Evolutionary conservation across 37 sponge, comb jelly and placozoan genomes (phyloP).

Genomic region (Geodia barretti): DNA sequence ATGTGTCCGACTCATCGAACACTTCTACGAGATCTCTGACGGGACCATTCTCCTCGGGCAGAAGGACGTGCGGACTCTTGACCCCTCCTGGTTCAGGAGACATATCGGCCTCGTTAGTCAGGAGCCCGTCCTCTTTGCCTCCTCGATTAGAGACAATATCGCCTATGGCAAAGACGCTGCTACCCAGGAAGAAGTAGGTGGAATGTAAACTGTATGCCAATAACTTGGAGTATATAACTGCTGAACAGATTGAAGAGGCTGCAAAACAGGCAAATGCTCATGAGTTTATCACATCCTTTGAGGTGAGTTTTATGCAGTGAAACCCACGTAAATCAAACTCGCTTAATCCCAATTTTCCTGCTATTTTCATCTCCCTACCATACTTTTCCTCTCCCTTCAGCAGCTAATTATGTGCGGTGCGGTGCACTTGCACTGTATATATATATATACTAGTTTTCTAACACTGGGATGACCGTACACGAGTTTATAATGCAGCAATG

Average conservation of each 20-base stretch:
- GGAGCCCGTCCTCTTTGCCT: constrained; percentile 88
- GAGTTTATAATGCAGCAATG: too few species aligned
- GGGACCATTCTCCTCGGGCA: constrained; percentile 66
- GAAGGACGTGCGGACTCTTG: constrained; percentile 54
- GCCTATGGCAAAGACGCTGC: constrained; percentile 71
- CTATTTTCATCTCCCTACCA: too few species aligned
- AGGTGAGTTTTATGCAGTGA: constrained; percentile 33
- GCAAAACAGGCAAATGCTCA: constrained; percentile 87
- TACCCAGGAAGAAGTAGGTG: constrained; percentile 63
- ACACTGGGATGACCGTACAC: too few species aligned
- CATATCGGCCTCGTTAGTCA: constrained; percentile 84
- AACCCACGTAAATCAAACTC: too few species aligned
- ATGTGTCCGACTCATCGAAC: constrained; percentile 81
- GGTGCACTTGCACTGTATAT: too few species aligned
- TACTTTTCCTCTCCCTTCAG: too few species aligned
- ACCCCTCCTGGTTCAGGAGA: constrained; percentile 73
- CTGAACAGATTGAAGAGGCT: constrained; percentile 76
- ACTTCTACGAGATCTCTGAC: constrained; percentile 69
- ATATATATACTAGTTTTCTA: too few species aligned
- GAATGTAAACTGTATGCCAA: neutral
- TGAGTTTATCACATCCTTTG: constrained; percentile 82
- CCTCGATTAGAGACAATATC: constrained; percentile 82
- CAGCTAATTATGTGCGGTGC: too few species aligned
- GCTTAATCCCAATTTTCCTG: too few species aligned
- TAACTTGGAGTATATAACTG: neutral